Base-by-base conservation (phyloP, 2,113 vertebrate genomes). In the Epinephelus fuscoguttatus region DNA sequence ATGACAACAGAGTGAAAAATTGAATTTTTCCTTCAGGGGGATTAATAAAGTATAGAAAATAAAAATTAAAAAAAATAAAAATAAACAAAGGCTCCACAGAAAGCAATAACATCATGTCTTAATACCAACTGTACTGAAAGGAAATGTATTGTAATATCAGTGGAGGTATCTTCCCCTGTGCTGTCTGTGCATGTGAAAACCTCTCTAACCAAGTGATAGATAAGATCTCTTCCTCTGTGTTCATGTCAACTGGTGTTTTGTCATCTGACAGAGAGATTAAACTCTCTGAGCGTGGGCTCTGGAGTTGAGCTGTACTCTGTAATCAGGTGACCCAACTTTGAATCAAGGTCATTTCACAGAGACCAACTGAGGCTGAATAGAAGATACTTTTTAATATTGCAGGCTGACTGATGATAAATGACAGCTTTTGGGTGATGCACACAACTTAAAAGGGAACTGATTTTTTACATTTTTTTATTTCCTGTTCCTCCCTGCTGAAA, bases 241-340 rank as follows among this genome's bases (percentile, higher is more conserved):
- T 30, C 14, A 66, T 37, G 68, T 73, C 77, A 72, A 25, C 84
- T 82, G 77, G 9, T 74, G 68, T 55, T 67, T 71, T 70, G 70
- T 82, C 50, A 80, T 75, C 60, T 76, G 79, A 90, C 80, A 72
- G 52, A 33, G 50, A 59, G 82, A 85, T 87, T 78, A 88, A 72
- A 77, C 37, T 53, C 52, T 61, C 56, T 15, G 17, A 84, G 42
- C 66, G 21, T 62, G 56, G 11, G 52, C 47, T 61, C 37, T 52
- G 30, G 25, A 64, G 47, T 61, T 27, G 12, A 78, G 25, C 60
- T 75, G 62, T 81, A 81, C 82, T 88, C 82, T 85, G 69, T 53
- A 83, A 75, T 73, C 86, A 90, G 60, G 76, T 70, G 87, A 90
- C 75, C 62, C 11, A 67, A 70, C 23, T 52, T 53, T 23, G 61